Base-by-base conservation (phyloP, 2,888 invertebrate species). In the Brachyopa scutellaris region DNA sequence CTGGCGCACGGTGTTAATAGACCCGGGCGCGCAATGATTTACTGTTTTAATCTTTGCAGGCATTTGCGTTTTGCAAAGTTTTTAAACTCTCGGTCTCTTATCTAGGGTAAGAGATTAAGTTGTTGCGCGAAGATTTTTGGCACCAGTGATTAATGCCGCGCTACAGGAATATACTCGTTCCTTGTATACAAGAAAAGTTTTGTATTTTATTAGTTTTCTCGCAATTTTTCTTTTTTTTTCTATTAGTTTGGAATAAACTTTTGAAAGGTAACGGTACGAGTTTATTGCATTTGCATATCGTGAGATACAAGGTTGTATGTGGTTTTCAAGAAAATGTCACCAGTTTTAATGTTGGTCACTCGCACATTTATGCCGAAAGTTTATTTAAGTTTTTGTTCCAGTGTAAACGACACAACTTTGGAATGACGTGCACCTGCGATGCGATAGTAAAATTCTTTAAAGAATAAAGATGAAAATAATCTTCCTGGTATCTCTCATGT, bases 1-100 rank as follows among this genome's bases (percentile, higher is more conserved):
- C 51, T 69, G 31, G 61, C 26, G 49, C 53, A 21, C 51, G 40
- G 82, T 66, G 82, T 82, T 82, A 82, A 82, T 82, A 82, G 82
- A 72, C 77, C 66, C 47, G 53, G 33, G 33, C 47, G 33, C 47
- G 45, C 66, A 77, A 77, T 82, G 82, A 82, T 82, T 82, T 82
- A 82, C 66, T 82, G 70, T 70, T 82, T 82, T 82, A 82, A 77
- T 77, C 82, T 77, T 82, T 66, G 77, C 82, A 82, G 77, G 77
- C 82, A 61, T 67, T 66, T 72, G 21, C 51, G 64, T 21, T 59
- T 66, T 26, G 57, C 17, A 53, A 77, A 77, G 70, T 77, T 72
- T 82, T 76, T 76, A 70, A 77, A 82, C 82, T 82, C 77, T 72
- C 70, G 64, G 66, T 82, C 70, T 82, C 70, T 72, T 82, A 82